phyloP scores from a whole-genome alignment of 2,113 vertebrate genomes.

The Salvelinus sp. region DNA sequence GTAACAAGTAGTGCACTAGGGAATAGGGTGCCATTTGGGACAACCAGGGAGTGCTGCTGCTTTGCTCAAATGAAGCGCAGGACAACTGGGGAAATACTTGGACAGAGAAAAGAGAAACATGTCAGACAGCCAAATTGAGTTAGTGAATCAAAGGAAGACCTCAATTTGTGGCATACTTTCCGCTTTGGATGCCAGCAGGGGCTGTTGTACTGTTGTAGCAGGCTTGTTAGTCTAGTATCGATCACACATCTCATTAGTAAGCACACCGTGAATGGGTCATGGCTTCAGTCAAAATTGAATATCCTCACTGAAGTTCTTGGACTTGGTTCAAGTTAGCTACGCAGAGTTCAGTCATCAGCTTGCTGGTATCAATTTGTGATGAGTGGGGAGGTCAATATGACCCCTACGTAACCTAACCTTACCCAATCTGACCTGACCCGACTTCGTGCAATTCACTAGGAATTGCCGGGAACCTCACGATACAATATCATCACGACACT shows the following conservation, averaged over 20 bases:
- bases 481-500: too few relatives aligned
- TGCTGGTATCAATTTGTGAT: constrained; percentile 7
- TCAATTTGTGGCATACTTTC: constrained; percentile 17
- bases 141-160: constrained; percentile 21
- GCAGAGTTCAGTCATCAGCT: background rate
- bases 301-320: constrained; percentile 27
- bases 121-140: constrained; percentile 14
- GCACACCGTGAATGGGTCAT: constrained; percentile 22
- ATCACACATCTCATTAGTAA: constrained; percentile 51
- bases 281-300: constrained; percentile 46
- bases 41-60: background rate
- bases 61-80: background rate
- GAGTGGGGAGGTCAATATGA: background rate
- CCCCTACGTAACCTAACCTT: background rate
- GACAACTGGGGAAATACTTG: background rate
- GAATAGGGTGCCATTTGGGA: too few relatives aligned
- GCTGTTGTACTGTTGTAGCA: constrained; percentile 7
- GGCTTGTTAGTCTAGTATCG: constrained; percentile 44
- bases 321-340: constrained; percentile 18
- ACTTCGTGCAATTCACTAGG: background rate
- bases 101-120: background rate
- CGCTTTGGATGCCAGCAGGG: constrained; percentile 6
- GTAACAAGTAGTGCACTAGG: too few relatives aligned
- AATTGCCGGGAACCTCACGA: too few relatives aligned
- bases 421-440: background rate